Conservation (phyloP, 92 coral and sea anemone genomes). For the Siderastrea siderea region DNA sequence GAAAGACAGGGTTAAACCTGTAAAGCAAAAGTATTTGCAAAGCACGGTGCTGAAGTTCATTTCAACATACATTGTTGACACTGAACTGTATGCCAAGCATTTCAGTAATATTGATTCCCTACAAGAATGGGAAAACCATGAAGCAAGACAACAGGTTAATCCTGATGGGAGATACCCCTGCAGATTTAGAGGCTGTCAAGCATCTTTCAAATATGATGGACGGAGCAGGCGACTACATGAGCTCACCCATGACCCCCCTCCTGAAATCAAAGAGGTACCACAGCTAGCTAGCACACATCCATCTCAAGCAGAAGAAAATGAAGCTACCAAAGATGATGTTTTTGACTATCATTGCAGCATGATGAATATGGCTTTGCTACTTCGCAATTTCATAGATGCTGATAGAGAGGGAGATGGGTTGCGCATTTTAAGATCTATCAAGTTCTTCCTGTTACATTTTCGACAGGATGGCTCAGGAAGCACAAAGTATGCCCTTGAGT, state of each 20-base stretch:
- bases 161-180: slow-evolving; percentile 30
- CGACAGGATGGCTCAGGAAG: slow-evolving; percentile 64
- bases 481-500: slow-evolving; percentile 53
- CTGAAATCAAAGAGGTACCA: neutral
- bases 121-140: too few relatives aligned
- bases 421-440: slow-evolving; percentile 17
- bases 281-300: slow-evolving; percentile 4
- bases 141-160: slow-evolving; percentile 8
- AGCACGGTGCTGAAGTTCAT: slow-evolving; percentile 4
- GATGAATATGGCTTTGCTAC: slow-evolving; percentile 34
- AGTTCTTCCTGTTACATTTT: slow-evolving; percentile 43
- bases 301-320: neutral
- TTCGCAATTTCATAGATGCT: slow-evolving; percentile 31
- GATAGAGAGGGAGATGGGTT: slow-evolving; percentile 16
- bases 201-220: neutral
- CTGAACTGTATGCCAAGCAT: too few relatives aligned
- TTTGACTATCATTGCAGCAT: slow-evolving; percentile 36
- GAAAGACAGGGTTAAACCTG: neutral
- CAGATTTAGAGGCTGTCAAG: too few relatives aligned
- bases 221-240: slow-evolving; percentile 53
- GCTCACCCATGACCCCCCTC: slow-evolving; percentile 48
- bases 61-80: too few relatives aligned
- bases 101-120: too few relatives aligned
- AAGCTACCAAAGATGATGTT: slow-evolving; percentile 29
- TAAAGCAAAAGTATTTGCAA: neutral